Evolutionary conservation across 2,888 invertebrate genomes (phyloP).

Genomic region (Chloromyia formosa): DNA sequence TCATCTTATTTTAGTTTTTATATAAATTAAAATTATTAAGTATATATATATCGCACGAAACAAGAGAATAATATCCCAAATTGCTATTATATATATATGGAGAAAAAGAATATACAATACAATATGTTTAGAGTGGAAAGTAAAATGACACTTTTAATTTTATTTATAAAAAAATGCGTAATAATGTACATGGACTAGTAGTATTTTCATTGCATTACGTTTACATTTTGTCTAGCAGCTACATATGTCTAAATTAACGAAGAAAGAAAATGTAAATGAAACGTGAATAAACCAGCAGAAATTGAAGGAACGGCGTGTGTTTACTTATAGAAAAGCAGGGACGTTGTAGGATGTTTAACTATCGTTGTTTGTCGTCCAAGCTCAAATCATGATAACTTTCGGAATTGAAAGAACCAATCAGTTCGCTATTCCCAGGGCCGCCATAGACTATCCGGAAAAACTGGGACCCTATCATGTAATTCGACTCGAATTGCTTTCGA

Average conservation of each 20-base stretch:
- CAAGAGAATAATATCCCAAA: not conserved
- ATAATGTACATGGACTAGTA: slow-evolving; percentile 3
- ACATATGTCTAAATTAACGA: slow-evolving; percentile 9
- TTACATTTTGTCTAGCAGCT: slow-evolving; percentile 25
- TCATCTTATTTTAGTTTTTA: slow-evolving; percentile 12
- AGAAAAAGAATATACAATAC: not conserved
- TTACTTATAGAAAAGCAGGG: too few species aligned
- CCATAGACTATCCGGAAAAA: too few species aligned
- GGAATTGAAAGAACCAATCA: too few species aligned
- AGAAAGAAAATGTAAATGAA: not conserved
- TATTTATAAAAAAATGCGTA: not conserved
- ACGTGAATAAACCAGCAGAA: not conserved
- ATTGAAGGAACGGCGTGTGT: not conserved
- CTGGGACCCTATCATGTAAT: too few species aligned
- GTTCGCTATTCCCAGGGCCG: too few species aligned
- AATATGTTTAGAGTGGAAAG: not conserved
- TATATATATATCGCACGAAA: not conserved
- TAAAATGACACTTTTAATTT: not conserved
- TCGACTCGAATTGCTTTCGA: too few species aligned
- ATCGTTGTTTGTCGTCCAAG: too few species aligned
- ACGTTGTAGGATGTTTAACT: too few species aligned
- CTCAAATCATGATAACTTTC: too few species aligned
- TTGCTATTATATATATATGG: not conserved
- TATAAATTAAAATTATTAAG: not conserved
- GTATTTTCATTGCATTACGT: not conserved